These are phyloP conservation scores for Eunapius fragilis DNA, from an alignment of 37 sponge, comb jelly and placozoan genomes.

Conservation along the genomic window DNA sequence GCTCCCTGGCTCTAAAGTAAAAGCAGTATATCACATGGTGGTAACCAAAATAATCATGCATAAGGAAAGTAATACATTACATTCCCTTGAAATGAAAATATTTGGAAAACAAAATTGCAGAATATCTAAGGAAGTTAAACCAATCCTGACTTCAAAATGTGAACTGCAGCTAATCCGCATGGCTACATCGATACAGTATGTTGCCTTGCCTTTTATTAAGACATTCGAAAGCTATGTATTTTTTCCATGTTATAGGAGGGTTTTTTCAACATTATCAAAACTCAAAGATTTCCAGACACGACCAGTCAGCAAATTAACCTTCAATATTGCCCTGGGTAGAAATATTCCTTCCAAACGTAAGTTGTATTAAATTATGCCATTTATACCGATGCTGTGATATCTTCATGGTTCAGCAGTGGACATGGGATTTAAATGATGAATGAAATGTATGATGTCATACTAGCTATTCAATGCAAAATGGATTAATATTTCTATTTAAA, in stretches of 20 bases:
- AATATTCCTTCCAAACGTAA: background rate
- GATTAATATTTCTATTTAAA: too few relatives aligned
- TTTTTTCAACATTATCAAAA: conserved; percentile 17
- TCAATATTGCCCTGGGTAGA: background rate
- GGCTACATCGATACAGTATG: conserved; percentile 41
- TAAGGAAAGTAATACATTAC: background rate
- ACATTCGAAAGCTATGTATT: too few relatives aligned
- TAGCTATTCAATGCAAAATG: too few relatives aligned
- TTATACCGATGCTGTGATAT: too few relatives aligned
- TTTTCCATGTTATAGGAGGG: conserved; percentile 32
- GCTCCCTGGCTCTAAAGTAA: background rate
- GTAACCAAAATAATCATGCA: conserved; percentile 6
- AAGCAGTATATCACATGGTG: conserved; percentile 74
- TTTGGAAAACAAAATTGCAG: conserved; percentile 52
- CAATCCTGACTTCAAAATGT: conserved; percentile 26
- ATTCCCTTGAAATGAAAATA: conserved; percentile 20
- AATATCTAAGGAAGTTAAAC: conserved; percentile 33
- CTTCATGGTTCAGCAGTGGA: too few relatives aligned
- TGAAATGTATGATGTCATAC: too few relatives aligned
- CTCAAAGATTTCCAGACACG: background rate
- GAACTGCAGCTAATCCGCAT: conserved; percentile 59
- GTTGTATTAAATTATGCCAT: background rate
- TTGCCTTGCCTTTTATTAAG: too few relatives aligned
- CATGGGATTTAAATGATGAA: too few relatives aligned
- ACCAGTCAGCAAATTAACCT: background rate